Evolutionary conservation across 1,140 invertebrate genomes (phyloP), one percentile per base, ranked within the genome.

Genomic region (Pogonognathellus flavescens): DNA sequence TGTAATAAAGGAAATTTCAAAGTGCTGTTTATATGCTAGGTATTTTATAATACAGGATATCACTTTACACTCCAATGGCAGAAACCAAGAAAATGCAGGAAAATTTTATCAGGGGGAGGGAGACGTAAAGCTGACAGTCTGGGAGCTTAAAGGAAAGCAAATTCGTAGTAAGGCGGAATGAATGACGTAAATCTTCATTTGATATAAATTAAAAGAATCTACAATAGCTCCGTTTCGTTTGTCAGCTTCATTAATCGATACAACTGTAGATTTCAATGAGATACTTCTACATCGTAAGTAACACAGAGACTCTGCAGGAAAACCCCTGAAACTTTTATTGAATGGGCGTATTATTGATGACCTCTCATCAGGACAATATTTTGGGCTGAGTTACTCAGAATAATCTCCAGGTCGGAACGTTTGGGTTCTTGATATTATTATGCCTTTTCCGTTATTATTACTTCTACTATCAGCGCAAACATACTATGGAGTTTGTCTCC

Each of bases 201-300:
- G 62, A 66, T 66, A 66, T 66, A 66, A 66, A 66, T 66, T 66
- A 66, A 66, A 66, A 76, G 41, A 76, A 76, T 31, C 49, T 76
- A 9, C 3, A 57, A 13, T 57, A n/a, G 16, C 16, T 76, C 14
- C 25, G 41, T n/a, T 18, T 49, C 41, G 70, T 76, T 76, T 76
- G 70, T 76, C 70, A 76, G 70, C 70, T 76, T 76, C 70, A 76
- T 76, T 76, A 76, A 76, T 76, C 70, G 70, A 76, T 76, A 76
- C 49, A 57, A 14, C 53, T 57, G 11, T 57, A 57, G 53, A 13
- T 18, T 41, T n/a, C 14, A 76, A 16, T 76, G 25, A 18, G 70
- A 50, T 76, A 49, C 41, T 76, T 66, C 14, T 13, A 60, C 59
- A 25, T 22, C 20, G 22, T 66, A 41, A 41, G 31, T 41, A 41